Conservation (phyloP, 2,797 vertebrate genomes). For the Hirundo rustica region DNA sequence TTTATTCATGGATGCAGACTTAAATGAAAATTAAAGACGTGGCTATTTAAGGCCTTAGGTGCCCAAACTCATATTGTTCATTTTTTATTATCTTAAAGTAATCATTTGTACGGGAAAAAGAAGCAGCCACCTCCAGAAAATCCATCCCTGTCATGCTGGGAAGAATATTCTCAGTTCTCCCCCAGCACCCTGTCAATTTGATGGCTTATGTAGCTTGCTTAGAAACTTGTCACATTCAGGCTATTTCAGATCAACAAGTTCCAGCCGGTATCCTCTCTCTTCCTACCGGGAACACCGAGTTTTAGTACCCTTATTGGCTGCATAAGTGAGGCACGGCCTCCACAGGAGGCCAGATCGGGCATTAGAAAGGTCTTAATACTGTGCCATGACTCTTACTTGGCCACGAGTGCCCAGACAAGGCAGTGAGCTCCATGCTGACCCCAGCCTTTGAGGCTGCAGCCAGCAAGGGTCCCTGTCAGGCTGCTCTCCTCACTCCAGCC, state of each 20-base stretch:
- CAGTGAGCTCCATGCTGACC: neutral
- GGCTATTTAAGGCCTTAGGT: slow-evolving; percentile 47
- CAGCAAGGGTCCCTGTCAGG: neutral
- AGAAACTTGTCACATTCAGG: neutral
- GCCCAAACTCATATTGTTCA: slow-evolving; percentile 42
- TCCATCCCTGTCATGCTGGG: slow-evolving; percentile 33
- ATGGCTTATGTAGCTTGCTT: neutral
- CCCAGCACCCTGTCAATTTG: neutral
- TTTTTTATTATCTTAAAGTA: slow-evolving; percentile 55
- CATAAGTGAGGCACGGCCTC: neutral
- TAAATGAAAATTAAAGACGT: slow-evolving; percentile 64
- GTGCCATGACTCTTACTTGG: neutral
- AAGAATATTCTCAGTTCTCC: slow-evolving; percentile 40
- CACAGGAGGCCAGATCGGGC: neutral
- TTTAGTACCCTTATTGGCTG: neutral
- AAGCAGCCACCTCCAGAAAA: slow-evolving; percentile 56
- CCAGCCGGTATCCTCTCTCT: neutral
- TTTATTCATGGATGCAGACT: slow-evolving; percentile 65
- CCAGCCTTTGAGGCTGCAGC: neutral
- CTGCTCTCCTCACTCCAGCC: neutral
- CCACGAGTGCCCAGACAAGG: neutral
- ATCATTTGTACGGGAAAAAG: slow-evolving; percentile 60
- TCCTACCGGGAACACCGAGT: neutral
- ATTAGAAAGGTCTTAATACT: neutral
- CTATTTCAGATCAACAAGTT: neutral